Evolutionary conservation across 2,113 vertebrate genomes (phyloP).

Genomic region (Australoheros scitulus): DNA sequence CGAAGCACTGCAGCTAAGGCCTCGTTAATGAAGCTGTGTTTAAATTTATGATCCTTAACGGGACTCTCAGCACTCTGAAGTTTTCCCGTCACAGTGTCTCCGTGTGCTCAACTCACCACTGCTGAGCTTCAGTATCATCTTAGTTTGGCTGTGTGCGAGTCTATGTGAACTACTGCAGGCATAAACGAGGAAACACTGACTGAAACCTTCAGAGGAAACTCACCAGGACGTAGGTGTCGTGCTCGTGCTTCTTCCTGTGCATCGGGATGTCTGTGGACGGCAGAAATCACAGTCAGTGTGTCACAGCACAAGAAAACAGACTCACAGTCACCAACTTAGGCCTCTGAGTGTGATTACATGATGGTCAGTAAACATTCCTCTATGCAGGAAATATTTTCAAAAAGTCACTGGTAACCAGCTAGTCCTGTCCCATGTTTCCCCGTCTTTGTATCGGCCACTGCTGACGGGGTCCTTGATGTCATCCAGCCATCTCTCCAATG

Average conservation of each 20-base stretch:
- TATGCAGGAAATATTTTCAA: no score
- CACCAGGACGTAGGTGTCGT: slow-evolving; percentile 78
- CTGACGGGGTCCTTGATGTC: no score
- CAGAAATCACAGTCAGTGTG: not conserved
- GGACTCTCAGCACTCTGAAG: no score
- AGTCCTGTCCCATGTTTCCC: not conserved
- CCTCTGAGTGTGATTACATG: rapidly evolving
- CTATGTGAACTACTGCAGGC: not conserved
- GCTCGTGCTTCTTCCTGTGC: slow-evolving; percentile 80
- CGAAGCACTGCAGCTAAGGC: no score
- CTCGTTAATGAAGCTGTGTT: no score
- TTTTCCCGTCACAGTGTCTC: no score
- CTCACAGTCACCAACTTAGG: not conserved
- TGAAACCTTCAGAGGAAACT: slow-evolving; percentile 36
- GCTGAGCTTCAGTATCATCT: not conserved
- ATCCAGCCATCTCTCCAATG: no score
- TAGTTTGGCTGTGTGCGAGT: not conserved
- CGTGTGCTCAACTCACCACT: not conserved
- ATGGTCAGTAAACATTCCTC: not conserved
- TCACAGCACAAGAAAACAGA: not conserved
- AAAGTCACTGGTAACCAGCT: no score
- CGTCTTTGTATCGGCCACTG: no score
- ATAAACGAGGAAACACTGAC: not conserved
- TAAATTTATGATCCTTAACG: not conserved
- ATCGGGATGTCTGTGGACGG: slow-evolving; percentile 68